Evolutionary conservation across 2,113 vertebrate species (phyloP), one percentile per base, ranked within the genome.

Genomic region (Thamnophis sirtalis): DNA sequence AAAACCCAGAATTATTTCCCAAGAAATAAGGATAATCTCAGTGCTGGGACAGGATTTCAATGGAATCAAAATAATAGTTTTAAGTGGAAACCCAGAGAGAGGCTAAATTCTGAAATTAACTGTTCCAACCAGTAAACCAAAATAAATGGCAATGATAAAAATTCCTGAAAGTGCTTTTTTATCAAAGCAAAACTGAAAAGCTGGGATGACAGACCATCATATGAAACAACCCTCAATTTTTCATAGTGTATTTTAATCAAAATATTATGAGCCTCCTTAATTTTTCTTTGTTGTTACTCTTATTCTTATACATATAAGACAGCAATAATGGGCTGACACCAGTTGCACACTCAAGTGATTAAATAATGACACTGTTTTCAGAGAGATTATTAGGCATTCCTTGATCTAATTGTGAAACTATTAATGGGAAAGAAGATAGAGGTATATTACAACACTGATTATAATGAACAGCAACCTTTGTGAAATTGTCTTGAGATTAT

Each of bases 341-440:
- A 28, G 38, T 21, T 26, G 4, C 38, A 43, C 73, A 54, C 4
- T 86, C 48, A 50, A 80, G 22, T 91, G 88, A 91, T 17, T 33
- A 55, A 91, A 38, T 50, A 91, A 58, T 93, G 60, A 19, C 68
- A 0, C 80, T 90, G 92, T 94, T 96, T 92, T 87, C 43, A 90
- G 56, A 60, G 15, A 17, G 90, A 92, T 93, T 86, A 93, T 87
- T 54, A 3, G 54, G 3, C 90, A 89, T 91, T 93, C 93, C 93
- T 95, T 97, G 96, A 97, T 95, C 96, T 96, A 95, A 97, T 97
- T 94, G 96, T 92, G n/a, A 96, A 95, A 94, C 92, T 55, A 92
- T 86, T 94, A 95, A 93, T 92, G 51, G 11, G 91, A 95, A 95
- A 89, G 0, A 7, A 28, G 48, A 49, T 28, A 28, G 53, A 26